Percentiles rank a stretch among this genome's conserved stretches.
These are phyloP conservation scores for Pipistrellus pipistrellus DNA, from an alignment of 2,797 vertebrate species.

Conservation along the genomic window DNA sequence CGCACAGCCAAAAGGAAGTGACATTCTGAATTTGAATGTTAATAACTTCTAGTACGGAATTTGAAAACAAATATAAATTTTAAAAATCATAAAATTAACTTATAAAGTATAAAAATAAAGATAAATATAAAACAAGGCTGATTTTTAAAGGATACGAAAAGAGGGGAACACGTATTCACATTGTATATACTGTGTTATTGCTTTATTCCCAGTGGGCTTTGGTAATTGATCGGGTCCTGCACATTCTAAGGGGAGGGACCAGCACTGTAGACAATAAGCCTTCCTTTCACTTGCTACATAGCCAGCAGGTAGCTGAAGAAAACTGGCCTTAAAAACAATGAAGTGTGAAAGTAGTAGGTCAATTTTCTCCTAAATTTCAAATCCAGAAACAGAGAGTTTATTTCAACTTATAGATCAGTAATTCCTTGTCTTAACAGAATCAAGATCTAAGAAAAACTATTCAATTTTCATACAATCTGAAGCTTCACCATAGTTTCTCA, in stretches of 20 bases:
- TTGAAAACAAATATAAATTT: background rate
- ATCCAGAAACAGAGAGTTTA: slow-evolving; percentile 58
- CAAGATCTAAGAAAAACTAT: slow-evolving; percentile 49
- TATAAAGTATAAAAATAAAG: background rate
- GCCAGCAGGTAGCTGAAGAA: background rate
- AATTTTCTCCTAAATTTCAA: slow-evolving; percentile 70
- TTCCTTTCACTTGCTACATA: background rate
- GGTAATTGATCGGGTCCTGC: background rate
- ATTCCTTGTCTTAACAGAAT: slow-evolving; percentile 34
- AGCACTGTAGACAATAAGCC: background rate
- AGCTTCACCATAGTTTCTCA: slow-evolving; percentile 44
- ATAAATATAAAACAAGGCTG: background rate
- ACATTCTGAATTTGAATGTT: background rate
- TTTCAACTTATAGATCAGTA: slow-evolving; percentile 26
- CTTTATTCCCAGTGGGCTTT: background rate
- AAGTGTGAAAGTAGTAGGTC: background rate
- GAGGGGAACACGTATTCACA: background rate
- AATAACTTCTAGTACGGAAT: background rate
- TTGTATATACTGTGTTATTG: background rate
- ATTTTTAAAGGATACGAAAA: background rate
- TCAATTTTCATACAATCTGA: slow-evolving; percentile 27
- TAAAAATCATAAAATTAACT: background rate
- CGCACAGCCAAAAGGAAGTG: background rate
- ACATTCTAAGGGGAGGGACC: background rate
- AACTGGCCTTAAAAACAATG: slow-evolving; percentile 7